These are phyloP conservation scores for Chydorus sphaericus DNA, from an alignment of 2,888 invertebrate species.

Conservation along the genomic window DNA sequence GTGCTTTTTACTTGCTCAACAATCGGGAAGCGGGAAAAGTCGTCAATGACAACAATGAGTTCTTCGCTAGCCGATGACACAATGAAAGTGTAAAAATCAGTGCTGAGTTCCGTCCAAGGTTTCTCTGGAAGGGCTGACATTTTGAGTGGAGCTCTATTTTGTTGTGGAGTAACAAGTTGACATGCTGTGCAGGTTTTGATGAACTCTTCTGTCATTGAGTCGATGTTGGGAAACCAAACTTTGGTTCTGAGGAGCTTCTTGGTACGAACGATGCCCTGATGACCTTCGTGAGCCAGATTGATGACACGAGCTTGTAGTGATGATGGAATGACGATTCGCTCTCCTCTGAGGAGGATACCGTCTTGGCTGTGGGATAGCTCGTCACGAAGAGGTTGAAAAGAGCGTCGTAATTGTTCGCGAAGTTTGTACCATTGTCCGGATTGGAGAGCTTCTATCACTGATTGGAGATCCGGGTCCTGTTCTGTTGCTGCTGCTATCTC, in stretches of 20 bases:
- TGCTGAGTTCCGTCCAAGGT: slow-evolving; percentile 3
- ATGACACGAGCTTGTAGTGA: background rate
- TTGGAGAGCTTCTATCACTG: too few species aligned
- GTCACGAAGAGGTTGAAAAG: too few species aligned
- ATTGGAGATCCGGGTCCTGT: too few species aligned
- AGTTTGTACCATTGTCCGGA: too few species aligned
- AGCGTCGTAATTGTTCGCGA: too few species aligned
- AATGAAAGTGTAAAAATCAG: background rate
- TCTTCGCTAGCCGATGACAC: background rate
- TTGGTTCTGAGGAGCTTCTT: slow-evolving; percentile 1
- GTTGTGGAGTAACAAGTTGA: background rate
- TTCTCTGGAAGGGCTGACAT: slow-evolving; percentile 4
- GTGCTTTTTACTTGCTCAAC: background rate
- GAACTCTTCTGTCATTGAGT: background rate
- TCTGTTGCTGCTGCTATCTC: too few species aligned
- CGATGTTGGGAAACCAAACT: slow-evolving; percentile 3
- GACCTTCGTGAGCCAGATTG: slow-evolving; percentile 5
- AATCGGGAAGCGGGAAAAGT: background rate
- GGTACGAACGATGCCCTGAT: slow-evolving; percentile 5
- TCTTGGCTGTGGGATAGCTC: too few species aligned
- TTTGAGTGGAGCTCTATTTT: background rate
- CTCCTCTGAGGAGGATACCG: slow-evolving; percentile 4
- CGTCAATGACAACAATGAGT: background rate
- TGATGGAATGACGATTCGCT: background rate
- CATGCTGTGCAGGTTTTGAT: background rate